A percentile compares a stretch with the other conserved stretches of the same genome.
These are phyloP conservation scores for Oophaga pumilio DNA, from an alignment of 2,113 vertebrate species.

Conservation along the genomic window DNA sequence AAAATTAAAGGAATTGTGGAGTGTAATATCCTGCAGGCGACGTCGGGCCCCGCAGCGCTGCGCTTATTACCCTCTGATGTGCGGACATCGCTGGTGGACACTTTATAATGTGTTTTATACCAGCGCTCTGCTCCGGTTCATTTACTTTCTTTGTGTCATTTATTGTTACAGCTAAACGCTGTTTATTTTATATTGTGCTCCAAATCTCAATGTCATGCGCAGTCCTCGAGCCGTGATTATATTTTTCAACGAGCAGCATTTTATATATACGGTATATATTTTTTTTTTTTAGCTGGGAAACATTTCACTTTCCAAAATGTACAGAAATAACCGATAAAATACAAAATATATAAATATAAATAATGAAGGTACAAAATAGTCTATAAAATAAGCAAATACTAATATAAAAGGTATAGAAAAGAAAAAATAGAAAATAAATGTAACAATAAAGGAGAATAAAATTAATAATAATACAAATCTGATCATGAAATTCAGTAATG, in stretches of 20 bases:
- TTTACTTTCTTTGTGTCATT: neutral
- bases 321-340: no score
- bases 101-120: neutral
- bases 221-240: no score
- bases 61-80: slow-evolving; percentile 1
- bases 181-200: neutral
- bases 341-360: no score
- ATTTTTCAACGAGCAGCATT: neutral
- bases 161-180: neutral
- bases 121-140: neutral
- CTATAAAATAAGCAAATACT: no score
- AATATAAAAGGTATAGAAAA: no score
- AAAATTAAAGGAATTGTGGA: neutral
- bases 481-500: no score
- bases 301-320: no score
- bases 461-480: no score
- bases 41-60: neutral
- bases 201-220: neutral
- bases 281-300: neutral
- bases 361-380: no score
- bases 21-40: neutral
- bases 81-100: neutral
- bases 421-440: no score
- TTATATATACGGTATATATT: neutral
- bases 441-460: no score